These are phyloP conservation scores for Elephantulus edwardii DNA, from an alignment of 2,113 vertebrate species.

Conservation along the genomic window DNA sequence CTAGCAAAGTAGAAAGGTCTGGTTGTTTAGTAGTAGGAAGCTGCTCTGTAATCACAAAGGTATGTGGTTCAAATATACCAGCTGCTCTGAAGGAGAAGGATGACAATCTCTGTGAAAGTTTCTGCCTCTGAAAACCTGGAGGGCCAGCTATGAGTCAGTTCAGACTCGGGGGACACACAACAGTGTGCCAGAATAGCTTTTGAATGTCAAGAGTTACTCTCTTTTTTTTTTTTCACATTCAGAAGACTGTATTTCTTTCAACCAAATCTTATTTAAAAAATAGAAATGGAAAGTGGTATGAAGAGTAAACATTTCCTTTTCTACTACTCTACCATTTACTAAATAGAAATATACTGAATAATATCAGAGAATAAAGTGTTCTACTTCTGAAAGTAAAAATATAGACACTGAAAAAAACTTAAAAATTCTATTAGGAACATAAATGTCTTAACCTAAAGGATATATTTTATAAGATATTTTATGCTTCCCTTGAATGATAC, in stretches of 20 bases:
- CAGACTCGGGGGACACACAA: too few species aligned
- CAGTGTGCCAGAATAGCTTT: not conserved
- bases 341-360: not conserved
- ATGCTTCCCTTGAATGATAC: constrained; percentile 37
- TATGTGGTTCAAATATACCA: too few species aligned
- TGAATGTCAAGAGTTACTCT: not conserved
- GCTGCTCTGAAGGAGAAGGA: too few species aligned
- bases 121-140: too few species aligned
- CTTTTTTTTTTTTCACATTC: constrained; percentile 41
- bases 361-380: constrained; percentile 38
- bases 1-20: too few species aligned
- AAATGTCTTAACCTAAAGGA: constrained; percentile 41
- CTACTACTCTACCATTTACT: not conserved
- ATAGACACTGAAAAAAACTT: constrained; percentile 27
- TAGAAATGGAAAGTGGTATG: not conserved
- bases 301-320: not conserved
- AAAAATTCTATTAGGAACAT: constrained; percentile 1
- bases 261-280: not conserved
- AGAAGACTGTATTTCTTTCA: not conserved
- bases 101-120: too few species aligned
- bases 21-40: too few species aligned
- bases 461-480: constrained; percentile 40
- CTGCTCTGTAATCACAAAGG: too few species aligned
- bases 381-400: not conserved
- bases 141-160: too few species aligned